Conservation (phyloP, 2,888 invertebrate species). For the Apamea sordens region DNA sequence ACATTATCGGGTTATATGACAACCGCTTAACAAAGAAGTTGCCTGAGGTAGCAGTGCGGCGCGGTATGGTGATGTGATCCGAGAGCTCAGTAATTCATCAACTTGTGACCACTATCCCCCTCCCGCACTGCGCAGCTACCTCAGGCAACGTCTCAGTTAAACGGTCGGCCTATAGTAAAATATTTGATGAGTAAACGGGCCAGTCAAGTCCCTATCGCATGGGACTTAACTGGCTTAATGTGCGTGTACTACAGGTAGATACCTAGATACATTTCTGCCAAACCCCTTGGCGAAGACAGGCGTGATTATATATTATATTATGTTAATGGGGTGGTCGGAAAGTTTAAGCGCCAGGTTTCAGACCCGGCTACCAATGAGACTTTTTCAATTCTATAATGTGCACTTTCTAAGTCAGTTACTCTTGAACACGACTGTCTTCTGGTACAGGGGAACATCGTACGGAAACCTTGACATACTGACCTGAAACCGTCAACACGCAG, state of each 20-base stretch:
- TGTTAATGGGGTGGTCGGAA: background rate
- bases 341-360: background rate
- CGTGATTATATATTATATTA: too few species aligned
- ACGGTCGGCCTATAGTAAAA: background rate
- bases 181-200: background rate
- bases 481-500: slow-evolving; percentile 7
- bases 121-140: too few species aligned
- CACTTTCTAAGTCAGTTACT: background rate
- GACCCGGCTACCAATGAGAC: background rate
- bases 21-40: too few species aligned
- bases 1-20: background rate
- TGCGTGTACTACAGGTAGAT: background rate
- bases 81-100: too few species aligned
- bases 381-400: background rate
- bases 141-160: too few species aligned
- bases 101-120: too few species aligned
- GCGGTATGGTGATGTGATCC: too few species aligned
- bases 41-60: too few species aligned
- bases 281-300: too few species aligned
- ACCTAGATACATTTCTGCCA: too few species aligned
- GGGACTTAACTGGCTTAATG: background rate
- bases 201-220: background rate
- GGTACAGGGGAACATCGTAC: background rate
- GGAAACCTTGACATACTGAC: slow-evolving; percentile 13
- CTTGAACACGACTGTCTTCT: background rate